Evolutionary conservation across 2,888 invertebrate species (phyloP), one percentile per base, ranked within the genome.

Genomic region (Pharmacophagus antenor): DNA sequence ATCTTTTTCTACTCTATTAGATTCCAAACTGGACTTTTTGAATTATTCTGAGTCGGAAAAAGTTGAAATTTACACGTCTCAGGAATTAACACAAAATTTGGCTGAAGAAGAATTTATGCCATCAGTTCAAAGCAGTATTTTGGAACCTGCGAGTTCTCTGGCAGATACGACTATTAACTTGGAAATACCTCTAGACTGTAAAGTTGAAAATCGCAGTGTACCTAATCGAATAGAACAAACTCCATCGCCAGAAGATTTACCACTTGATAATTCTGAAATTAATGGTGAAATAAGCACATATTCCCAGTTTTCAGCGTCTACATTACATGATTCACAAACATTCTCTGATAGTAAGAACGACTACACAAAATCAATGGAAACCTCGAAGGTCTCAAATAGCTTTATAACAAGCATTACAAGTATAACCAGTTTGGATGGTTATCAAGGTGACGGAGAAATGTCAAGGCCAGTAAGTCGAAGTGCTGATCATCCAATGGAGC

Each of bases 401-500:
- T 96, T 96, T 73, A 94, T 96, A 20, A 96, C 96, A 2, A 96
- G 96, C 74, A 95, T 96, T 18, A 96, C 96, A n/a, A 96, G 97
- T 77, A 96, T 96, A 63, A 96, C 96, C 25, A 98, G 97, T 82
- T 92, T 97, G 67, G 98, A 98, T 82, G 98, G 98, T 46, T 98
- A 97, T 85, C 97, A 97, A 85, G 97, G 97, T 10, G 96, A 96
- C 83, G 96, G 96, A 5, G 96, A 96, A 87, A 96, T 96, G 93
- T 96, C 96, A 22, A 92, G 96, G 62, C 96, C 96, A 0, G 96
- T 95, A 0, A 96, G 96, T 70, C 92, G 96, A 65, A 95, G 94
- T 51, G 94, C 95, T 37, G 95, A 96, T 77, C 94, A 94, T 75
- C 95, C 95, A 4, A 92, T 92, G 68, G 92, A 88, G 15, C 85